A percentile compares a stretch with the other conserved stretches of the same genome.
Conservation (phyloP, 2,888 invertebrate species). For the Sesamia inferens region DNA sequence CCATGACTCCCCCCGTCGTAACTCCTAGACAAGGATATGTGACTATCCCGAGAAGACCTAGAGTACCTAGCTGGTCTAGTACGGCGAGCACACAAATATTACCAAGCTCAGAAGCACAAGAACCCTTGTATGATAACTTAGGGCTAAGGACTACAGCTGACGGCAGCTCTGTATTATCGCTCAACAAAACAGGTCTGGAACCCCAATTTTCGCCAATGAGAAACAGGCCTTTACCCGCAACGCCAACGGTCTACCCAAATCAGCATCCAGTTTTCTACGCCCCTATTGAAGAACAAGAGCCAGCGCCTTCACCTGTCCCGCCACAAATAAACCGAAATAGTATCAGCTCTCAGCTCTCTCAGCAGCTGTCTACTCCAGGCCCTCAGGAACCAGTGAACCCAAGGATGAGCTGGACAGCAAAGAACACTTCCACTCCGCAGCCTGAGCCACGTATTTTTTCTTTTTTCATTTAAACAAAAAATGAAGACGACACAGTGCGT, state of each 20-base stretch:
- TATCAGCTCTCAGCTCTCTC: slow-evolving; percentile 86
- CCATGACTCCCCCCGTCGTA: slow-evolving; percentile 91
- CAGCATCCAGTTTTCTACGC: slow-evolving; percentile 85
- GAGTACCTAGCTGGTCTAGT: slow-evolving; percentile 95
- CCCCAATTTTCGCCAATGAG: slow-evolving; percentile 90
- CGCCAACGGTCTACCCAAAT: slow-evolving; percentile 87
- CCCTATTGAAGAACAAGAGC: slow-evolving; percentile 89
- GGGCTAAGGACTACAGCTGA: slow-evolving; percentile 96
- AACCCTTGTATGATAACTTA: slow-evolving; percentile 96
- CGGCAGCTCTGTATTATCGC: slow-evolving; percentile 94
- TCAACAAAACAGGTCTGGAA: slow-evolving; percentile 92
- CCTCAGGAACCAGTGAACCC: slow-evolving; percentile 87
- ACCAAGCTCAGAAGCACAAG: slow-evolving; percentile 90
- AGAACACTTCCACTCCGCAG: slow-evolving; percentile 86
- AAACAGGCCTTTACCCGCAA: slow-evolving; percentile 91
- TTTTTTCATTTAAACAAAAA: too few relatives aligned
- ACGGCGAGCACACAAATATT: slow-evolving; percentile 89
- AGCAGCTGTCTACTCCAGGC: slow-evolving; percentile 86
- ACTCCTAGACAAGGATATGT: slow-evolving; percentile 95
- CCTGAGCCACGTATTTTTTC: too few relatives aligned
- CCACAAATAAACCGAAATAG: slow-evolving; percentile 85
- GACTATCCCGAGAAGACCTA: slow-evolving; percentile 95
- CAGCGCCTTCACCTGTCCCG: slow-evolving; percentile 87
- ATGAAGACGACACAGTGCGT: too few relatives aligned
- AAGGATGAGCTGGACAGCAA: slow-evolving; percentile 88